Conservation (phyloP, 2,888 invertebrate species). For the Phoronis australis region DNA sequence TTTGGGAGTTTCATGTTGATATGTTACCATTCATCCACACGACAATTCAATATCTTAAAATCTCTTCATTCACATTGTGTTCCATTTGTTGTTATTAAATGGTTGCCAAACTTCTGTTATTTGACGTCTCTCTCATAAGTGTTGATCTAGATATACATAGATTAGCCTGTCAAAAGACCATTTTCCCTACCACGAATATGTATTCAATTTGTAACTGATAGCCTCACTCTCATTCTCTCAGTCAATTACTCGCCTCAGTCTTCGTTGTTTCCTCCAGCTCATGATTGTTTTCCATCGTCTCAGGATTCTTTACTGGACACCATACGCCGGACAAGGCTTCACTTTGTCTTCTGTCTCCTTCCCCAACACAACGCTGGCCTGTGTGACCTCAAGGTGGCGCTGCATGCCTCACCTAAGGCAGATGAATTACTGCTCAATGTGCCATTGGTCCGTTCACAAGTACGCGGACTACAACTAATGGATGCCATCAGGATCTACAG, state of each 20-base stretch:
- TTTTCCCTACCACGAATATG: too few relatives aligned
- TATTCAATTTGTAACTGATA: too few relatives aligned
- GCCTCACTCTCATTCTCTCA: too few relatives aligned
- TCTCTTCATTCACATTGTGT: too few relatives aligned
- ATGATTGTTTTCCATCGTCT: conserved; percentile 8
- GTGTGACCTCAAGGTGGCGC: conserved; percentile 55
- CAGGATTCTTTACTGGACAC: conserved; percentile 89
- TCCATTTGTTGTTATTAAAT: too few relatives aligned
- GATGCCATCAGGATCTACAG: conserved; percentile 85
- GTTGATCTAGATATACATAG: not conserved
- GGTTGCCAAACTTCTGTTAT: too few relatives aligned
- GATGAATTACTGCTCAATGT: conserved; percentile 65
- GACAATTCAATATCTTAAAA: too few relatives aligned
- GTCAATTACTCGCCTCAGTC: too few relatives aligned
- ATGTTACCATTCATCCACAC: too few relatives aligned
- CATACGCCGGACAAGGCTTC: conserved; percentile 75
- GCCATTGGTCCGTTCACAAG: conserved; percentile 69
- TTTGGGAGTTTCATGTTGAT: too few relatives aligned
- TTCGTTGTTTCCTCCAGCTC: too few relatives aligned
- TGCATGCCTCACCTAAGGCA: conserved; percentile 26
- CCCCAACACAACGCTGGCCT: conserved; percentile 72
- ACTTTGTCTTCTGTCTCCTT: conserved; percentile 81
- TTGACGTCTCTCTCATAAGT: too few relatives aligned
- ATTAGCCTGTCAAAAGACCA: not conserved
- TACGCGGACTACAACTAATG: conserved; percentile 83